A percentile compares a stretch with the other conserved stretches of the same genome.
Conservation (phyloP, 2,113 vertebrate species). For the Passer domesticus region DNA sequence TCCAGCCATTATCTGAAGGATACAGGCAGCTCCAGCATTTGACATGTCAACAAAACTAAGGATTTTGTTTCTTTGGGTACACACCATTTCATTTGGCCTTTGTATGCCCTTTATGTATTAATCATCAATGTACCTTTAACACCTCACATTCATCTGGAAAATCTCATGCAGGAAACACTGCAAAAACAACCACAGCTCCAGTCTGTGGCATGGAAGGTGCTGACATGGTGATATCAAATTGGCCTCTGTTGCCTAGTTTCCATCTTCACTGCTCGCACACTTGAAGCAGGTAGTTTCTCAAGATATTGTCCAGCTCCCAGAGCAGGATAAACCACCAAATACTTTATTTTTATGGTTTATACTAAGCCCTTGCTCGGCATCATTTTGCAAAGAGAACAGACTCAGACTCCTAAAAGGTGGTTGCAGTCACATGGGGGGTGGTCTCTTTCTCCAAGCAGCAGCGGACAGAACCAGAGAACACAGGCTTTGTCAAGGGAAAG, state of each 20-base stretch:
- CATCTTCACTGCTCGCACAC: neutral
- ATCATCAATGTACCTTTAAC: neutral
- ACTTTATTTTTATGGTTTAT: neutral
- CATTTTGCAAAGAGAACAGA: neutral
- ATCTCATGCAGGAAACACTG: neutral
- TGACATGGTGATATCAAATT: neutral
- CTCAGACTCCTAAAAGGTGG: no score
- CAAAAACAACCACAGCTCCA: neutral
- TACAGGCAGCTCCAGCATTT: neutral
- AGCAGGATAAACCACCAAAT: neutral
- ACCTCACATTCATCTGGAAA: neutral
- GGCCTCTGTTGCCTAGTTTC: neutral
- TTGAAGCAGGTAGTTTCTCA: neutral
- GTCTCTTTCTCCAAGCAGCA: no score
- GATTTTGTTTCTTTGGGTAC: neutral
- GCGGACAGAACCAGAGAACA: no score
- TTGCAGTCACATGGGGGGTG: no score
- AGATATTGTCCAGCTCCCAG: neutral
- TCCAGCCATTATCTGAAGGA: neutral
- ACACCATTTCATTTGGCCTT: neutral
- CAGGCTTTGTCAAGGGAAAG: no score
- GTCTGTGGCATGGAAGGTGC: neutral
- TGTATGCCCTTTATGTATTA: accelerated
- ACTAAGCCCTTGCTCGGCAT: neutral
- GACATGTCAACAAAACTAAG: neutral